Conservation (phyloP, 1,140 invertebrate species). For the Trissolcus basalis region DNA sequence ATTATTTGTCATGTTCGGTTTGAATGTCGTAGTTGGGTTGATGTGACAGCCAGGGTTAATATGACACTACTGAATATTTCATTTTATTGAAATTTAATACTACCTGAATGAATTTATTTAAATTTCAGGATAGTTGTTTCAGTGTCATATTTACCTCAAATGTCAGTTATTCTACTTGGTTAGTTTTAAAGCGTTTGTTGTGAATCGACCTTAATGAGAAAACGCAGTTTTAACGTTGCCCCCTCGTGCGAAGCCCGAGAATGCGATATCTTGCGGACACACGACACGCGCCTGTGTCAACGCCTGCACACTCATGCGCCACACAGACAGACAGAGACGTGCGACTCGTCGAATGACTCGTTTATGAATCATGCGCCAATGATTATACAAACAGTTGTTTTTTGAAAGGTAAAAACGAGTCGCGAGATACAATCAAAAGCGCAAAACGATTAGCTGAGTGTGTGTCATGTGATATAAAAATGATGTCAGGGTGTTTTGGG, state of each 20-base stretch:
- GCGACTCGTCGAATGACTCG: slow-evolving; percentile 33
- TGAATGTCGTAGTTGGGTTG: too few relatives aligned
- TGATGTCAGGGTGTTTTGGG: background rate
- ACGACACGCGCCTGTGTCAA: slow-evolving; percentile 36
- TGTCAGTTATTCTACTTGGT: too few relatives aligned
- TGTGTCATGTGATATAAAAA: background rate
- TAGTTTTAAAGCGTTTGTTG: too few relatives aligned
- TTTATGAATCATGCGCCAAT: slow-evolving; percentile 30
- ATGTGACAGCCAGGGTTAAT: too few relatives aligned
- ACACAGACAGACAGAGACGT: slow-evolving; percentile 11
- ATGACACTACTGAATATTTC: too few relatives aligned
- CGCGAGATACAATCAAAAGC: background rate
- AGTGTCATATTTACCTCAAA: too few relatives aligned
- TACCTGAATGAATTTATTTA: too few relatives aligned
- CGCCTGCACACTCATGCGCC: slow-evolving; percentile 2
- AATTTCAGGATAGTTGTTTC: too few relatives aligned
- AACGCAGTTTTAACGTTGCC: slow-evolving; percentile 28
- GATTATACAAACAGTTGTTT: slow-evolving; percentile 19
- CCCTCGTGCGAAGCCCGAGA: slow-evolving; percentile 22
- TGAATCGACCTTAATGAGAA: slow-evolving; percentile 17
- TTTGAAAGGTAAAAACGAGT: slow-evolving; percentile 7
- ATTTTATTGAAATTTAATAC: too few relatives aligned
- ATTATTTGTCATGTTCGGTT: too few relatives aligned
- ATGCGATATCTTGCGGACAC: slow-evolving; percentile 43
- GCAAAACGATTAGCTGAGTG: background rate